Evolutionary conservation across 2,797 vertebrate genomes (phyloP), one percentile per base, ranked within the genome.

Genomic region (Phoebastria nigripes): DNA sequence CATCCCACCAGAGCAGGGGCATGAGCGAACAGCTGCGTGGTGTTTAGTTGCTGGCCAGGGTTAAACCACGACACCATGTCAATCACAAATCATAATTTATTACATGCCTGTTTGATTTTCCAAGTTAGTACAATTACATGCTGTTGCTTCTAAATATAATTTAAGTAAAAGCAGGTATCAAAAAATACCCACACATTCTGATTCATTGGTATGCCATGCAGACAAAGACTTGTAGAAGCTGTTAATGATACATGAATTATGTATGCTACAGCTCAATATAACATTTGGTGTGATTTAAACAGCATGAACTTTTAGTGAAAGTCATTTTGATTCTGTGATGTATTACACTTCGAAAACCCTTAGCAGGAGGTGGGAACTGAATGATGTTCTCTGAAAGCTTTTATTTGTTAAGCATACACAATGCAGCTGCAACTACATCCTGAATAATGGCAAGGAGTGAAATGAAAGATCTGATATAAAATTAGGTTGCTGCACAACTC

Each of bases 191-290:
- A 49, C 78, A 79, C 51, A 28, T 51, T 82, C 71, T 84, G 90
- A 92, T 94, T 97, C 95, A 97, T 96, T 91, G 94, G 89, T 87
- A 97, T 97, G 97, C 96, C 63, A 58, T 35, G 79, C 87, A 91
- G 93, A 88, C 92, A 47, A 71, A 76, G 85, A 90, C 83, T 93
- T 80, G 95, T 85, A 97, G 96, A 91, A 83, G 89, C 91, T 89
- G 79, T 96, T 97, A 97, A 97, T 97, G 96, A 97, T 89, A 96
- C 90, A 95, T 97, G 96, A 98, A 97, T 98, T 97, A 97, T 97
- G 96, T 76, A 97, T 97, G 82, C 84, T 61, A 44, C 89, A 91
- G 87, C 96, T 97, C 96, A 87, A 92, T 91, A 85, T 79, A 96
- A 95, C 95, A 96, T 96, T 97, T 95, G 96, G 97, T 90, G 95